phyloP scores from a whole-genome alignment of 2,113 vertebrate genomes.

The Chaetorhynchus papuensis region DNA sequence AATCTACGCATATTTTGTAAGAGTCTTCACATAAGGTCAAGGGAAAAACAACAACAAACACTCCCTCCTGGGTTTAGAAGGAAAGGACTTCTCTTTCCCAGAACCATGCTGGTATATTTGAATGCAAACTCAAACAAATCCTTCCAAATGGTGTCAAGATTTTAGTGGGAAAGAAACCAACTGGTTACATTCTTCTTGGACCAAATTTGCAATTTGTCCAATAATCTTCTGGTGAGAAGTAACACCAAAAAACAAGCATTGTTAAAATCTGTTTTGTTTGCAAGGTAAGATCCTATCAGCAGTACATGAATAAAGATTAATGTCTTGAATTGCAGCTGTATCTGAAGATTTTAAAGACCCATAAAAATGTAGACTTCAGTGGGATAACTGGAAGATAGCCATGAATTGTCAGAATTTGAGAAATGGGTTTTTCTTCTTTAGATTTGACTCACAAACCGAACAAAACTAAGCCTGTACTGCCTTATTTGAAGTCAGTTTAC shows the following conservation, averaged over 20 bases:
- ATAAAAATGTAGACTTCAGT: neutral
- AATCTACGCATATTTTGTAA: neutral
- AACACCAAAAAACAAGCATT: neutral
- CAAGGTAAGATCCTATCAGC: conserved; percentile 31
- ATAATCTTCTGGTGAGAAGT: neutral
- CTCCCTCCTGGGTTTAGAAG: neutral
- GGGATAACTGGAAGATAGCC: neutral
- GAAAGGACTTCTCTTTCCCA: neutral
- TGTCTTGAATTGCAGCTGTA: neutral
- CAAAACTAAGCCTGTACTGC: neutral
- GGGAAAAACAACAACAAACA: neutral
- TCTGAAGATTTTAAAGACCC: conserved; percentile 26
- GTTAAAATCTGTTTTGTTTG: conserved; percentile 31
- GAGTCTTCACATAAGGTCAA: neutral
- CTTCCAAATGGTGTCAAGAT: neutral
- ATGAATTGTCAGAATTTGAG: conserved; percentile 1
- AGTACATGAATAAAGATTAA: conserved; percentile 25
- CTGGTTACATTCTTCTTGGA: neutral
- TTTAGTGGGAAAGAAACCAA: neutral
- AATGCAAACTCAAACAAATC: conserved; percentile 2
- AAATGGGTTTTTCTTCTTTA: neutral
- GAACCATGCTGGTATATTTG: neutral
- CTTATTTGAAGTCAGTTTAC: conserved; percentile 44
- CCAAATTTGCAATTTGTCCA: neutral
- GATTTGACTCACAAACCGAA: neutral